A percentile compares a stretch with the other conserved stretches of the same genome.
Conservation (phyloP, 2,113 vertebrate species). For the Crypturellus undulatus region DNA sequence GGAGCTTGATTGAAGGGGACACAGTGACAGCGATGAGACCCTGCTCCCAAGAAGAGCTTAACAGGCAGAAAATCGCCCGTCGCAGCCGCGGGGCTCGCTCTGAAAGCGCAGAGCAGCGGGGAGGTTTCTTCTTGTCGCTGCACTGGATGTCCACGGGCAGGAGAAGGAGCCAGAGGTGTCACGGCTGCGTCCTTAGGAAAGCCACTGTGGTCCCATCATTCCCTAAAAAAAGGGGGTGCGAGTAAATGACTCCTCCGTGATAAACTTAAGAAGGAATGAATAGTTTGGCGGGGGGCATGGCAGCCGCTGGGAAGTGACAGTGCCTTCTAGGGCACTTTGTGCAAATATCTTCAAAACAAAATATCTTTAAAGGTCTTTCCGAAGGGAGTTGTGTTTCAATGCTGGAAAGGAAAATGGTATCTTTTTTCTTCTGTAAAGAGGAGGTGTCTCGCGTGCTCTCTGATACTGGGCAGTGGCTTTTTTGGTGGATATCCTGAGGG, state of each 20-base stretch:
- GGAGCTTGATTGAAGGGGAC: conserved; percentile 26
- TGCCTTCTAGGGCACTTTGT: background rate
- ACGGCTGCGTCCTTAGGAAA: background rate
- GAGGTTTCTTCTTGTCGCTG: background rate
- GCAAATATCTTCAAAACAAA: too few relatives aligned
- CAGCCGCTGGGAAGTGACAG: background rate
- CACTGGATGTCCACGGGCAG: background rate
- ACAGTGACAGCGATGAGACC: conserved; percentile 5
- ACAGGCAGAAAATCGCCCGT: conserved; percentile 41
- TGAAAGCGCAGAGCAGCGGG: background rate
- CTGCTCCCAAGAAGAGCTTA: conserved; percentile 35
- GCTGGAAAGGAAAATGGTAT: background rate
- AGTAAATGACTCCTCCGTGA: background rate
- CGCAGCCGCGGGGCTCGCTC: background rate
- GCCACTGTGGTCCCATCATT: background rate
- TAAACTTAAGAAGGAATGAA: background rate
- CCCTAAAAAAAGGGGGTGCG: background rate
- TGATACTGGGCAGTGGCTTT: accelerated
- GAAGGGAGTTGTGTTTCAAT: accelerated
- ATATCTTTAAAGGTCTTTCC: background rate
- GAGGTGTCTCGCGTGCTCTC: background rate
- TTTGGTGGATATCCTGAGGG: background rate
- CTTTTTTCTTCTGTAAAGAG: background rate
- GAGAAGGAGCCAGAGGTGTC: background rate
- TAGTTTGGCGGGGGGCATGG: background rate